Base-by-base conservation (phyloP, 2,113 vertebrate genomes). In the Erythrolamprus reginae region DNA sequence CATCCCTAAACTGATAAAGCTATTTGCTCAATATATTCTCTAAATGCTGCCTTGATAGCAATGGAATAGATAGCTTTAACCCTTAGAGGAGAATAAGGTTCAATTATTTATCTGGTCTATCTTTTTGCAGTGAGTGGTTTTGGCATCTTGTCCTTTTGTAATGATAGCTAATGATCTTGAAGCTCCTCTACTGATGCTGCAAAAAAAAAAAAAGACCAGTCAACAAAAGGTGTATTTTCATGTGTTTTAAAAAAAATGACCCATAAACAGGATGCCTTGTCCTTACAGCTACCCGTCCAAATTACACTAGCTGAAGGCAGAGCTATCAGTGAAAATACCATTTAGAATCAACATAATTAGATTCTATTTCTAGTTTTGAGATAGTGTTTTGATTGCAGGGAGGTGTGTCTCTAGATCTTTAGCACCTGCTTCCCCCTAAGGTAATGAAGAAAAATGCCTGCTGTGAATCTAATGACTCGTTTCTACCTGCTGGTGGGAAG, bases 391-490 rank as follows among this genome's bases (percentile, higher is more conserved):
- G 89, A 88, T 93, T 91, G 28, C 61, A 91, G 87, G 48, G 83
- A 65, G 0, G 1, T 7, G 47, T 87, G 50, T 82, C 91, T 89
- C n/a, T 26, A 86, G 86, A 10, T 88, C 91, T 84, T 82, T 90
- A 93, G 82, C 84, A 92, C 28, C 48, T 86, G 26, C 9, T 94
- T 93, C 13, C 92, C 26, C 51, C 50, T 89, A 86, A 23, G 0
- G 0, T 42, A n/a, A 82, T 33, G 5, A 9, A 55, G 82, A 52
- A 91, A 90, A 92, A 93, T 65, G 33, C 84, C 56, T 90, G 42
- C 48, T 92, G 48, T 93, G 87, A 21, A 28, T 70, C 84, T 90
- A 93, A 87, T 89, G 84, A 91, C 88, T 93, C 51, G 61, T 94
- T 94, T 89, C 90, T 91, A 83, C 6, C 17, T n/a, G 89, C 48